Evolutionary conservation across 2,113 vertebrate genomes (phyloP).

Genomic region (Neodon shergylaensis): DNA sequence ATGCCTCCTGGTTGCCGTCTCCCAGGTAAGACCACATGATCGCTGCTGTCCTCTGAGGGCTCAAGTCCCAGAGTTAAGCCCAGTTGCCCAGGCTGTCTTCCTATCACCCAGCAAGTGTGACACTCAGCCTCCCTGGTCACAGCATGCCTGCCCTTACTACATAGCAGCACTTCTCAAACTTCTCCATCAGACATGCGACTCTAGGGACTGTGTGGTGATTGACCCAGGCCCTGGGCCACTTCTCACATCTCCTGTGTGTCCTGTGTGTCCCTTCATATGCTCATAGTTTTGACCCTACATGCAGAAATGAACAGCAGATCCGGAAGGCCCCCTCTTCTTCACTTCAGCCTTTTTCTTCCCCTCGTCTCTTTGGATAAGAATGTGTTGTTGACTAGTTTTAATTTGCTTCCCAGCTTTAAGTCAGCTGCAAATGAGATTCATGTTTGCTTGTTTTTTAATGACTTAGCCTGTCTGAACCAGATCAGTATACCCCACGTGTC

Average conservation of each 20-base stretch:
- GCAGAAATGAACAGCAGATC: not conserved
- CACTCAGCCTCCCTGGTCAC: fast-evolving
- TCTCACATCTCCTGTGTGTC: not conserved
- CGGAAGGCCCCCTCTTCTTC: not conserved
- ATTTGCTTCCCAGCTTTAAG: conserved; percentile 41
- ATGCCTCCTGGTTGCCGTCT: not conserved
- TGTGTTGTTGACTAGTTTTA: not conserved
- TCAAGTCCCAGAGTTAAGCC: not conserved
- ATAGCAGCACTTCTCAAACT: not conserved
- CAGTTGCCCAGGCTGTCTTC: not conserved
- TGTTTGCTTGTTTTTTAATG: not conserved
- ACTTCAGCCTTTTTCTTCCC: not conserved
- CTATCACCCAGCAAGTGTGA: not conserved
- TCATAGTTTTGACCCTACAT: not conserved
- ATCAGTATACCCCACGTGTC: not conserved
- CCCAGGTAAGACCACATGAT: not conserved
- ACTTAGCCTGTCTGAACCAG: not conserved
- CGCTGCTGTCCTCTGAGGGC: not conserved
- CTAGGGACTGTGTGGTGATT: not conserved
- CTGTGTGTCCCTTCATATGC: not conserved
- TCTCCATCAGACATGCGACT: not conserved
- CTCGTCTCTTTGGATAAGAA: conserved; percentile 5
- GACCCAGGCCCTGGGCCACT: not conserved
- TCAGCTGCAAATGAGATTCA: not conserved
- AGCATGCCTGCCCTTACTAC: not conserved